Base-by-base conservation (phyloP, 2,888 invertebrate species). In the Agriotes lineatus region DNA sequence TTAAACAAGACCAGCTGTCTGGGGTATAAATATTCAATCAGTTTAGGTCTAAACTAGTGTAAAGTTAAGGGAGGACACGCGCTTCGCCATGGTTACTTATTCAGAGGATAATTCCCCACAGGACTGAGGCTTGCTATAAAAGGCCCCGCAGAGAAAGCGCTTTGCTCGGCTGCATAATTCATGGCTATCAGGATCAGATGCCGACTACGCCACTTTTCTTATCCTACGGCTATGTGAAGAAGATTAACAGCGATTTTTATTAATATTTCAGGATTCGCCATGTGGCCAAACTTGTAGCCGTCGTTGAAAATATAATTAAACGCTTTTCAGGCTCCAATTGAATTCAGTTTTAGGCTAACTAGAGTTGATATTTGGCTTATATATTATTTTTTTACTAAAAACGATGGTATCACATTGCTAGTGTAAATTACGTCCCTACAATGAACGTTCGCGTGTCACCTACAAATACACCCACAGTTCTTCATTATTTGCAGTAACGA, bases 101-200 rank as follows among this genome's bases (percentile, higher is more conserved):
- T 67, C 67, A 67, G 54, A 62, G 62, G 62, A 62, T 67, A 67
- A 66, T 67, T 62, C 62, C 67, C 67, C 56, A 48, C 56, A 67
- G 67, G 67, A 67, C 67, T 48, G 62, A 50, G 62, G 62, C 62
- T 67, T 67, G 56, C 62, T 67, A 67, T 67, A 67, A 67, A 67
- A 67, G 67, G 67, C 57, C 50, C 67, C 62, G 12, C 48, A 67
- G 67, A 67, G 67, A 67, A 57, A 67, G 48, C 67, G 67, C 67
- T 67, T 67, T 67, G 56, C 61, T 42, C 62, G n/a, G 19, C 67
- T 67, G 62, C 67, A 67, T 67, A 56, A 67, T 67, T 67, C 67
- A 67, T 67, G 67, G 56, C 35, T 67, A 44, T 67, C 67, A 54
- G 65, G 42, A 58, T 48, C 65, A 58, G 65, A 64, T 64, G 64